Evolutionary conservation across 2,888 invertebrate species (phyloP), one percentile per base, ranked within the genome.

Genomic region (Ypsolopha sequella): DNA sequence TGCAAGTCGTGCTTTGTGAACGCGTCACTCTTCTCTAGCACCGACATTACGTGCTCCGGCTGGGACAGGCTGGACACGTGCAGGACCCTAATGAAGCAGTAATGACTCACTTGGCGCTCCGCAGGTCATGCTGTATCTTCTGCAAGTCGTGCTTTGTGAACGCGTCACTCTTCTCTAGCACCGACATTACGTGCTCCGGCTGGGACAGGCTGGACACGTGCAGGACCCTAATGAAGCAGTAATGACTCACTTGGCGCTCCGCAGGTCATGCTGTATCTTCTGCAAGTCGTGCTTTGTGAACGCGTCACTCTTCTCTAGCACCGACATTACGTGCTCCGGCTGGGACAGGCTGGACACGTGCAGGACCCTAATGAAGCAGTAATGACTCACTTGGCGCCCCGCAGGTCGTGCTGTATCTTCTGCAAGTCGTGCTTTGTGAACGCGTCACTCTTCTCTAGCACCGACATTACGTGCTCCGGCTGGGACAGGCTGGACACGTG

Each of bases 301-400:
- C 8, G 92, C 86, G 60, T 93, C 92, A 9, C 89, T 86, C 63
- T 92, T 89, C 66, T 93, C 93, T 35, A 94, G 73, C 39, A 39
- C 46, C 6, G 46, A 88, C 49, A 92, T 60, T 9, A 96, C 79
- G 70, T 96, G 92, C 54, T 94, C 93, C 1, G 92, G 87, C 56
- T n/a, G 88, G 24, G 91, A 92, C 53, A 97, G 85, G 74, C 95
- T 94, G 3, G 95, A 94, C 50, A 96, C 94, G 68, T 95, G 95
- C 51, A 96, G 85, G 48, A 93, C 89, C 6, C 93, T 90, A 46
- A 93, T 94, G 76, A 97, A 97, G n/a, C 24, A 24, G 24, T 24
- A 24, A 24, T 24, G 24, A 65, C 76, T 65, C 77, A 93, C 93
- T 91, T 88, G 72, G 90, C 90, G 56, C 92, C 92, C 51, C 89